Base-by-base conservation (phyloP, 2,888 invertebrate genomes). In the Byasa hedistus region DNA sequence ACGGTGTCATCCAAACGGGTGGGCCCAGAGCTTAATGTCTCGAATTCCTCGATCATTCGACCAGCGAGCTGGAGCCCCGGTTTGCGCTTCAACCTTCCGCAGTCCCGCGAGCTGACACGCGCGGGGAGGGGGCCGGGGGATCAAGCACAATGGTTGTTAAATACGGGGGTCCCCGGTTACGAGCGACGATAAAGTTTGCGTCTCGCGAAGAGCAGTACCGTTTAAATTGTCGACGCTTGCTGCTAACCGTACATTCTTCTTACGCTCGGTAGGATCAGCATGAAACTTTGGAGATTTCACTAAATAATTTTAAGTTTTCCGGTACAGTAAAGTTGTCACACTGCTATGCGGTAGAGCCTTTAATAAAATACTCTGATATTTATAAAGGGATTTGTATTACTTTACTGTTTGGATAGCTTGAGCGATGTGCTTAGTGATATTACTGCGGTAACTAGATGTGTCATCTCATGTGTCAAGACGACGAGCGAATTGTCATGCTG, bases 151-250 rank as follows among this genome's bases (percentile, higher is more conserved):
- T 86, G 87, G 89, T 70, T 71, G 77, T 71, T 70, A 75, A 77
- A 78, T 79, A 78, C 78, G 76, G 75, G 79, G 80, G 79, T 69
- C 81, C 80, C 81, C 83, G 85, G 89, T 89, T 88, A 89, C 87
- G 86, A 84, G 77, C 79, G 79, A 84, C 89, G 85, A 90, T 89
- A 90, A 90, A 90, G 82, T 90, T 87, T 79, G 84, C 81, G 86
- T 82, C 82, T 81, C 82, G 82, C 82, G 84, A 86, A 89, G 89
- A 89, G 87, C 79, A 78, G 84, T 84, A 86, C 82, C 86, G 85
- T 85, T 89, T 89, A 89, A 89, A 90, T 87, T 87, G 87, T 88
- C 87, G 86, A 82, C 87, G 84, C 79, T 84, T 75, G 73, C 79
- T 87, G 86, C 83, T 85, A 85, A 85, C 87, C 82, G 85, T 87